Base-by-base conservation (phyloP, 92 coral and sea anemone genomes). In the Plumapathes pennacea region DNA sequence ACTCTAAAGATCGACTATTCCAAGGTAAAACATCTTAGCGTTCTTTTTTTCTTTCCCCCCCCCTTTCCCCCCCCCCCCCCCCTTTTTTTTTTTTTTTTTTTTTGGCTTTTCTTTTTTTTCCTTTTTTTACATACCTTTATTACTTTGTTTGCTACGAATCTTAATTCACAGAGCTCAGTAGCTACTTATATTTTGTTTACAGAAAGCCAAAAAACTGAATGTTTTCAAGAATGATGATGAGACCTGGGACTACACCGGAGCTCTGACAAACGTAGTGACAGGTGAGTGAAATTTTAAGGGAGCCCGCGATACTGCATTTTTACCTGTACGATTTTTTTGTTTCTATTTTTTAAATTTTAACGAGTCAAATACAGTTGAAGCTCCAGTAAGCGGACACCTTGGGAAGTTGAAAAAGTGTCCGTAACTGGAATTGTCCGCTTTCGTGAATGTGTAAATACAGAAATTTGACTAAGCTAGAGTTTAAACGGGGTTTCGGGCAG, bases 211-310 rank as follows among this genome's bases (percentile, higher is more conserved):
- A 58, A 91, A 91, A 57, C 67, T 91, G 49, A 91, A 91, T 55
- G 97, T 91, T 34, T 91, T 87, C 50, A 91, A 91, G 34, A 91
- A 91, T 43, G 97, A 91, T 46, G 97, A 91, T 19, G 97, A 91
- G 62, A 91, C 97, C 10, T 91, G 97, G 97, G 97, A 91, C 72
- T 91, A 88, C 62, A 91, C 97, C 34, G 96, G 96, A 25, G 81
- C 96, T 9, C 73, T 87, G 40, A 80, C 58, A 82, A 61, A 42
- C 72, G n/a, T n/a, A n/a, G n/a, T n/a, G n/a, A n/a, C n/a, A n/a
- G n/a, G 47, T 53, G 68, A 44, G 32, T 61, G 56, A 17, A 11
- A 50, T 19, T 23, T 14, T 27, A 49, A 21, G 61, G 45, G 27
- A 55, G 36, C 23, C 45, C 23, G 11, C 61, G 54, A 37, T 28